Evolutionary conservation across 2,113 vertebrate species (phyloP).

Genomic region (Psammodynastes pulverulentus): DNA sequence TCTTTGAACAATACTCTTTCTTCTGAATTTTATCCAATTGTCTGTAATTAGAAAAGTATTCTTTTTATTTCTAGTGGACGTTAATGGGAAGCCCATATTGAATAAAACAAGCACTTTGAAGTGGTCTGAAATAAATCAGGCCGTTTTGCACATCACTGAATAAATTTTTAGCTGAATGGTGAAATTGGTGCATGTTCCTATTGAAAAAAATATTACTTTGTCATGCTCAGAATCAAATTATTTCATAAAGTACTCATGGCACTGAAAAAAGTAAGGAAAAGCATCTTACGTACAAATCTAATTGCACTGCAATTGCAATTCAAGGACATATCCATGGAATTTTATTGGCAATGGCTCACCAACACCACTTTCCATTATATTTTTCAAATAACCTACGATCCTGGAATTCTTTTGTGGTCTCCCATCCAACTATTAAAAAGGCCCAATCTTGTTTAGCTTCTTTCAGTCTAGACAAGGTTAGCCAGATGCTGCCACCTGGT

Average conservation of each 20-base stretch:
- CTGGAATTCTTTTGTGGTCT: not conserved
- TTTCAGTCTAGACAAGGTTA: not conserved
- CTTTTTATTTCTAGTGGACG: not conserved
- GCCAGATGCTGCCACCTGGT: not conserved
- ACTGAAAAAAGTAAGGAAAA: not conserved
- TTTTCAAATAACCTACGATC: not conserved
- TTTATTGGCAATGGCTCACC: not conserved
- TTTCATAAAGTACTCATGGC: not conserved
- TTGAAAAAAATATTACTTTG: not conserved
- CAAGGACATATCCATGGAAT: not conserved
- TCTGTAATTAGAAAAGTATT: not conserved
- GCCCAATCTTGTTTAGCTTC: not conserved
- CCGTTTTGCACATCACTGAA: not conserved
- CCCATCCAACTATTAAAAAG: not conserved
- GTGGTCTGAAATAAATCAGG: not conserved
- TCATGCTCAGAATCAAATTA: not conserved
- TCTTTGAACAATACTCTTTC: not conserved
- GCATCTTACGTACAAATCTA: not conserved
- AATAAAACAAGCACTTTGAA: not conserved
- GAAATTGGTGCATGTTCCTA: not conserved
- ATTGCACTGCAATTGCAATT: not conserved
- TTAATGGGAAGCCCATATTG: not conserved
- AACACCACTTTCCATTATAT: not conserved
- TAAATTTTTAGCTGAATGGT: not conserved
- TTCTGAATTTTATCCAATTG: not conserved